Evolutionary conservation across 2,797 vertebrate genomes (phyloP).

Genomic region (Cynopterus sphinx): DNA sequence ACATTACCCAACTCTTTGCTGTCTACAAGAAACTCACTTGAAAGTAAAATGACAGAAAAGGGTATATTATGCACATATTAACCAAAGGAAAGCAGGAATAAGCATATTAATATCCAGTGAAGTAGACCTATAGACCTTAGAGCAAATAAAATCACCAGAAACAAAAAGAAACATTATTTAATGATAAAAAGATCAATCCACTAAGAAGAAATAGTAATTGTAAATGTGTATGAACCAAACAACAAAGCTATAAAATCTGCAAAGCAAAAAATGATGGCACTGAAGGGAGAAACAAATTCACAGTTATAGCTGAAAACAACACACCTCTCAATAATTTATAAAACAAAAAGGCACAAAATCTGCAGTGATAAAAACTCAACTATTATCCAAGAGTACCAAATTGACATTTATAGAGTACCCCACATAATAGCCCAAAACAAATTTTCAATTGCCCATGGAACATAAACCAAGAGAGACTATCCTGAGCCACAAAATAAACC

Average conservation of each 20-base stretch:
- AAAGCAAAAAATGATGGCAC: background rate
- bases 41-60: background rate
- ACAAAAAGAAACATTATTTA: background rate
- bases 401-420: background rate
- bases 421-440: background rate
- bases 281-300: background rate
- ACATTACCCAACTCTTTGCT: background rate
- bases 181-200: background rate
- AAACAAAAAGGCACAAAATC: background rate
- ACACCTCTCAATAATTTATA: background rate
- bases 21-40: background rate
- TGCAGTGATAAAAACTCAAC: background rate
- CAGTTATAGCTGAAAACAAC: background rate
- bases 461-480: background rate
- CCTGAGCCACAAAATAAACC: background rate
- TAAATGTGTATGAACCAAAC: background rate
- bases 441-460: background rate
- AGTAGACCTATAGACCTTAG: background rate
- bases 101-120: background rate
- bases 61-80: background rate
- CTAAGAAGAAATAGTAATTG: background rate
- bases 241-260: background rate
- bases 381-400: background rate
- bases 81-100: background rate
- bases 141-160: background rate